Evolutionary conservation across 2,888 invertebrate species (phyloP).

Genomic region (Athetis lepigone): DNA sequence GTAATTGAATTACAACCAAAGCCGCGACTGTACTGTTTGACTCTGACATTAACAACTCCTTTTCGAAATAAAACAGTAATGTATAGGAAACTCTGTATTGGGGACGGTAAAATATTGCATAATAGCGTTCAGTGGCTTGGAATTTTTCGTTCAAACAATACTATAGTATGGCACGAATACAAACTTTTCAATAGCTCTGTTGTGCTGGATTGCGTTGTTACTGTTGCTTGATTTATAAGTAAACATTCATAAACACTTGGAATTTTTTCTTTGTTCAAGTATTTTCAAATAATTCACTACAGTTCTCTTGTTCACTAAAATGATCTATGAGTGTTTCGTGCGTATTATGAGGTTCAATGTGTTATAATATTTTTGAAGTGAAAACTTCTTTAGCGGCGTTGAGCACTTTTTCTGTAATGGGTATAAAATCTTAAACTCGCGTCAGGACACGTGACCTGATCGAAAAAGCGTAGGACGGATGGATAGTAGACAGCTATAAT

Average conservation of each 20-base stretch:
- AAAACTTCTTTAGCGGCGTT: too few relatives aligned
- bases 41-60: slow-evolving; percentile 68
- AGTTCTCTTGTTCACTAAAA: not conserved
- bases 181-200: slow-evolving; percentile 62
- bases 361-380: too few relatives aligned
- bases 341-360: not conserved
- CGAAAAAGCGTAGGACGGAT: too few relatives aligned
- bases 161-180: slow-evolving; percentile 51
- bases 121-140: slow-evolving; percentile 68
- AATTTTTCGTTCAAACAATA: slow-evolving; percentile 82
- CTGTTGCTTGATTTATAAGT: slow-evolving; percentile 44
- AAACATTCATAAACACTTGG: slow-evolving; percentile 38
- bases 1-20: slow-evolving; percentile 69
- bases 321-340: not conserved
- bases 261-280: slow-evolving; percentile 37
- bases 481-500: too few relatives aligned
- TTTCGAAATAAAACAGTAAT: slow-evolving; percentile 69
- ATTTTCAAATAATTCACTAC: slow-evolving; percentile 17
- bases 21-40: slow-evolving; percentile 70
- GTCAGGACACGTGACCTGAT: too few relatives aligned
- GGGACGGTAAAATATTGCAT: slow-evolving; percentile 65
- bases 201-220: slow-evolving; percentile 57
- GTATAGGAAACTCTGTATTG: slow-evolving; percentile 69
- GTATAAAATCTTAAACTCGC: too few relatives aligned
- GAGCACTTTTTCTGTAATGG: too few relatives aligned